phyloP scores from a whole-genome alignment of 2,888 invertebrate species.

The Emmelina monodactyla region DNA sequence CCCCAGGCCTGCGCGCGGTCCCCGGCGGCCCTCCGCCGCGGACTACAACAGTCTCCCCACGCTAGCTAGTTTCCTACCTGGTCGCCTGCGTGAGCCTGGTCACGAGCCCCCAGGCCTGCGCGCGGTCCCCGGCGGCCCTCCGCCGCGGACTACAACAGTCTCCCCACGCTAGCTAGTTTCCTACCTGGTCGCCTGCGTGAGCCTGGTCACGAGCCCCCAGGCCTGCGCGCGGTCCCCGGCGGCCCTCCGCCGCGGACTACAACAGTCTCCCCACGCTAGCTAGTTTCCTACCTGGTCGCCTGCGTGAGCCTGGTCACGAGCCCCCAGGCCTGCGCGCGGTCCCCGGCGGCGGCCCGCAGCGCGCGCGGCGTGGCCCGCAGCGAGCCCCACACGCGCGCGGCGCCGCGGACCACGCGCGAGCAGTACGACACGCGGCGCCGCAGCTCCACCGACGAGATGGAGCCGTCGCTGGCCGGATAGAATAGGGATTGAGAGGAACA shows the following conservation, averaged over 20 bases:
- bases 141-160: background rate
- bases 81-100: slow-evolving; percentile 12
- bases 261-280: background rate
- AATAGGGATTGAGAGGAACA: no score
- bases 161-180: slow-evolving; percentile 18
- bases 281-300: slow-evolving; percentile 10
- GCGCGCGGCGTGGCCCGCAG: slow-evolving; percentile 44
- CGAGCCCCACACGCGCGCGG: slow-evolving; percentile 51
- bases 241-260: slow-evolving; percentile 2
- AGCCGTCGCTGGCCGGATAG: slow-evolving; percentile 39
- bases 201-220: background rate
- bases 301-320: slow-evolving; percentile 5
- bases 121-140: slow-evolving; percentile 3
- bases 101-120: background rate
- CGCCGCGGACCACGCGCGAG: slow-evolving; percentile 58
- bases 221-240: background rate
- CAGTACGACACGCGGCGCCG: slow-evolving; percentile 55
- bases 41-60: slow-evolving; percentile 14
- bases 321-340: background rate
- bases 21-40: slow-evolving; percentile 3
- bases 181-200: slow-evolving; percentile 13
- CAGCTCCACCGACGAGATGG: slow-evolving; percentile 35
- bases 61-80: slow-evolving; percentile 11
- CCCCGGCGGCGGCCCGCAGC: slow-evolving; percentile 20
- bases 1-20: background rate